Evolutionary conservation across 2,113 vertebrate species (phyloP).

Genomic region (Myodes glareolus): DNA sequence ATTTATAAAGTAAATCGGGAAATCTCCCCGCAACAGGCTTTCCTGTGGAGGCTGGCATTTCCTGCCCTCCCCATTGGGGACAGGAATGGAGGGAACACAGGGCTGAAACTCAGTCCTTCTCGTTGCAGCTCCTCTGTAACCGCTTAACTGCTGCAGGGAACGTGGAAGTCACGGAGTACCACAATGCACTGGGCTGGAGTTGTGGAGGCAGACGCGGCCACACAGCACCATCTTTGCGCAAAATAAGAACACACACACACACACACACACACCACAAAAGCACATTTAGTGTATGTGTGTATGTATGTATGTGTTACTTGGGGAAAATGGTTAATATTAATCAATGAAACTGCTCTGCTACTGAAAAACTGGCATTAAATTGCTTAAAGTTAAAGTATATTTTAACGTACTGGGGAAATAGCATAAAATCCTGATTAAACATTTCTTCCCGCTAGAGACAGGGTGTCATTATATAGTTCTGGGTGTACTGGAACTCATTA

Average conservation of each 20-base stretch:
- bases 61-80: conserved; percentile 70
- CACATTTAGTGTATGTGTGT: not conserved
- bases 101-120: not conserved
- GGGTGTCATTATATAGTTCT: not conserved
- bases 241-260: not conserved
- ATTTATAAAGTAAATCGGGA: conserved; percentile 80
- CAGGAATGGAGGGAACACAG: conserved; percentile 56
- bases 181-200: not conserved
- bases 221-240: not conserved
- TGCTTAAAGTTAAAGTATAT: conserved; percentile 4
- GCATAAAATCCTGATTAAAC: not conserved
- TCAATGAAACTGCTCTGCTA: not conserved
- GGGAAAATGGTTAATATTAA: not conserved
- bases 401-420: not conserved
- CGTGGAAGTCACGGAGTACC: not conserved
- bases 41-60: conserved; percentile 82
- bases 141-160: not conserved
- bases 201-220: not conserved
- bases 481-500: not conserved
- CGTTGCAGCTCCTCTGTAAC: not conserved
- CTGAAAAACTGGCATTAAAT: not conserved
- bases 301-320: not conserved
- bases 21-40: conserved; percentile 81
- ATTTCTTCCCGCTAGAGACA: not conserved
- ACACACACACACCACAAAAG: not conserved